Base-by-base conservation (phyloP, 2,797 vertebrate genomes). In the Enteromius mattozi region DNA sequence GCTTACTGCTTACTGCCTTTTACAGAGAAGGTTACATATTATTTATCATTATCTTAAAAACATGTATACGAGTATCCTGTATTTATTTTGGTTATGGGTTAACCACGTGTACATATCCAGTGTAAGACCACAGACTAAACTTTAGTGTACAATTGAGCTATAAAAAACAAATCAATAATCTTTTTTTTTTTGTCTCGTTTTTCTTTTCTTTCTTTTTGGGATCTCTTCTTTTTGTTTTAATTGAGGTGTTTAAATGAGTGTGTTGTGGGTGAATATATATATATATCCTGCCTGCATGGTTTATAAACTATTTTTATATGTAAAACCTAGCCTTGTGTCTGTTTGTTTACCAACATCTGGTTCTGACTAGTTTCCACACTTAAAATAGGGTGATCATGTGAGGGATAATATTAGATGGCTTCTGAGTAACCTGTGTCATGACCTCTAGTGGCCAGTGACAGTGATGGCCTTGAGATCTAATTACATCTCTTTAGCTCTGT, bases 301-400 rank as follows among this genome's bases (percentile, higher is more conserved):
- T 90, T 91, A 94, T 95, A 95, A 95, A 95, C 27, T 93, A 92
- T 91, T 93, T 95, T 95, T 94, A 88, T 88, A 88, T 91, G 81
- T 86, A 89, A 89, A 88, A 78, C 33, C 56, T 9, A 21, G 59
- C 7, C 35, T 59, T 4, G 66, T 66, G 79, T 79, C 61, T 35
- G 56, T 78, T 81, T 81, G 42, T 87, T 86, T 85, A 65, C 81
- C 30, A 68, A 76, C 81, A 54, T 81, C 75, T 42, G 72, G 79
- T 86, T 86, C 71, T 47, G 40, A 84, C 68, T 33, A 54, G 81
- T 82, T 82, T 82, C 78, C 63, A 66, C 47, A 35, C 89, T 89
- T 84, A 82, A 89, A 91, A 91, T 92, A 88, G 88, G 13, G 14
- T 30, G 33, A 42, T 85, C 91, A 93, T 92, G 90, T 91, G 92